A percentile compares a stretch with the other conserved stretches of the same genome.
Conservation (phyloP, 2,888 invertebrate species). For the Myopa testacea region DNA sequence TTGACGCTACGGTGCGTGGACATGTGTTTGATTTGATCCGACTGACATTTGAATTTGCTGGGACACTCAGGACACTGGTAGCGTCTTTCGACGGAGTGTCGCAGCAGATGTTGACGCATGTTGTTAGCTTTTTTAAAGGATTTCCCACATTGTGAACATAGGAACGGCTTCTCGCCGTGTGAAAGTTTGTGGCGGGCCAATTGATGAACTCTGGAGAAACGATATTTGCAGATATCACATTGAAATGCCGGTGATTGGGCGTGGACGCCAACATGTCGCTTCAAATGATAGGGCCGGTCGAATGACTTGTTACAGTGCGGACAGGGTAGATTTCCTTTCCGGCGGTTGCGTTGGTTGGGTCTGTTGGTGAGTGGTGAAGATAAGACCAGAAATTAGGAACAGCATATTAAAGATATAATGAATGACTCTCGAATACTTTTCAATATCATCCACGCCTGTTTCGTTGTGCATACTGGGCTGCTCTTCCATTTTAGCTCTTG, state of each 20-base stretch:
- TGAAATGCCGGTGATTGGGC: constrained; percentile 54
- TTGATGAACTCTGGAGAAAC: constrained; percentile 42
- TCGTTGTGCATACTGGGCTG: constrained; percentile 27
- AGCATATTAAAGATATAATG: neutral
- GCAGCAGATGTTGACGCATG: constrained; percentile 72
- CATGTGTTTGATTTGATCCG: constrained; percentile 70
- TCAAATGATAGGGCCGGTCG: constrained; percentile 68
- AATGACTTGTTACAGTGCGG: constrained; percentile 70
- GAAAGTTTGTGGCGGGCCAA: constrained; percentile 55
- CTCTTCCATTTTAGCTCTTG: neutral
- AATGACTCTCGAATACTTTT: constrained; percentile 22
- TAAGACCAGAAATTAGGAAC: neutral
- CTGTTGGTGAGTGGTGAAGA: constrained; percentile 34
- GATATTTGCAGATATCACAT: constrained; percentile 53
- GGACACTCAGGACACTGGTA: constrained; percentile 72
- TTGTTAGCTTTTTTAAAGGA: constrained; percentile 71
- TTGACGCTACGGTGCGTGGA: constrained; percentile 71
- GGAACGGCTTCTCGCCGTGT: constrained; percentile 70
- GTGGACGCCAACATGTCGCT: constrained; percentile 55
- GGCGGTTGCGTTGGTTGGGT: constrained; percentile 46
- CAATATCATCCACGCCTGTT: constrained; percentile 32
- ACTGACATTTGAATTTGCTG: constrained; percentile 72
- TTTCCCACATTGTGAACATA: constrained; percentile 72
- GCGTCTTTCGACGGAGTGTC: constrained; percentile 72
- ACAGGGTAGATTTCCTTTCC: constrained; percentile 58